A percentile compares a stretch with the other conserved stretches of the same genome.
These are phyloP conservation scores for Chrysolina haemoptera DNA, from an alignment of 2,888 invertebrate species.

Conservation along the genomic window DNA sequence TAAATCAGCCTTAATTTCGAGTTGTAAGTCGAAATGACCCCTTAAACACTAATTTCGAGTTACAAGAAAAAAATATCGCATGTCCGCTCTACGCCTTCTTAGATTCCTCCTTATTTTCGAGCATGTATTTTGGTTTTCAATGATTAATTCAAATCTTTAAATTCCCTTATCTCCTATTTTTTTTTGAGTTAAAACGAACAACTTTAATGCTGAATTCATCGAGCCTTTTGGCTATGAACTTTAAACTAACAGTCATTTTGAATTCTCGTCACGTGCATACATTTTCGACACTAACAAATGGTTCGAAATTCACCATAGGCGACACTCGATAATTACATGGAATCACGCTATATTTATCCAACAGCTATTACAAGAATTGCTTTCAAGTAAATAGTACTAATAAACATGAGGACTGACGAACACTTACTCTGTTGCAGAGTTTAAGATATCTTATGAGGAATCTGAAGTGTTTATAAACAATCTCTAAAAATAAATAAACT, in stretches of 20 bases:
- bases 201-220: not conserved
- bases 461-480: not conserved
- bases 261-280: constrained; percentile 34
- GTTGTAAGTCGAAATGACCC: too few species aligned
- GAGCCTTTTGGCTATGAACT: constrained; percentile 1
- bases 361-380: constrained; percentile 23
- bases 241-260: constrained; percentile 5
- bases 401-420: not conserved
- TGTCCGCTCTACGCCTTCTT: too few species aligned
- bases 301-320: constrained; percentile 36
- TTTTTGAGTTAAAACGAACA: not conserved
- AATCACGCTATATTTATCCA: constrained; percentile 37
- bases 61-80: too few species aligned
- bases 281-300: constrained; percentile 38
- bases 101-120: too few species aligned
- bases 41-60: too few species aligned
- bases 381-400: constrained; percentile 19
- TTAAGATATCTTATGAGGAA: not conserved
- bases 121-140: too few species aligned
- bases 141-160: too few species aligned
- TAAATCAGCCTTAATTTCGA: too few species aligned
- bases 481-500: not conserved
- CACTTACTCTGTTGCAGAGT: not conserved
- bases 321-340: constrained; percentile 39
- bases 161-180: too few species aligned